Conservation (phyloP, 2,888 invertebrate species). For the Acheta domesticus region DNA sequence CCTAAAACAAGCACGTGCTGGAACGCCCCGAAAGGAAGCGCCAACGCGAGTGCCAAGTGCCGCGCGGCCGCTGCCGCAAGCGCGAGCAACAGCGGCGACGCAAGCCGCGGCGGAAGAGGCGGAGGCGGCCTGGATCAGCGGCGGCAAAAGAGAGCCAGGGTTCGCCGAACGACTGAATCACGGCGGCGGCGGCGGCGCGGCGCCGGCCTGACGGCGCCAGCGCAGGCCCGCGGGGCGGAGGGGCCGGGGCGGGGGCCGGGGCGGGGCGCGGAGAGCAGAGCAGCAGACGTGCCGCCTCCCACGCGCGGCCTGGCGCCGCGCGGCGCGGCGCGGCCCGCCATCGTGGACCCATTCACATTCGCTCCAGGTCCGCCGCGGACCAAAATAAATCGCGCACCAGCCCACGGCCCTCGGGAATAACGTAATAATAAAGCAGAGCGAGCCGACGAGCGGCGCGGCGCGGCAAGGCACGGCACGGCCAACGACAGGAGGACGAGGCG, state of each 20-base stretch:
- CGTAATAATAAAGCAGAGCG: constrained; percentile 8
- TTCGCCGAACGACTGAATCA: neutral
- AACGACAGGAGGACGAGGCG: neutral
- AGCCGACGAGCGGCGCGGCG: neutral
- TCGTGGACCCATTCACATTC: constrained; percentile 18
- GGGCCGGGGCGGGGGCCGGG: neutral
- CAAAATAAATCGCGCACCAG: constrained; percentile 18
- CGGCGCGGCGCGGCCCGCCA: neutral
- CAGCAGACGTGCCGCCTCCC: constrained; percentile 3
- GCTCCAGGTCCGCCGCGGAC: constrained; percentile 18
- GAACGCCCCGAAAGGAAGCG: no score
- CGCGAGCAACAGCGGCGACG: no score
- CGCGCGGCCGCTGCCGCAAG: no score
- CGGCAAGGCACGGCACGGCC: neutral
- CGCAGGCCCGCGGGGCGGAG: neutral
- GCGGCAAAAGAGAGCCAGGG: no score
- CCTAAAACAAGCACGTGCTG: no score
- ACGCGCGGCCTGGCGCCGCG: neutral
- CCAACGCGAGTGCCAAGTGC: no score
- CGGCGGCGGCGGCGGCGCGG: neutral
- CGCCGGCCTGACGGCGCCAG: neutral
- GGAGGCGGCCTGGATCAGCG: no score
- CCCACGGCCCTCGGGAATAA: neutral
- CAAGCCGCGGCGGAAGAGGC: no score
- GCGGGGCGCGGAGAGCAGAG: neutral